Conservation (phyloP, 2,113 vertebrate genomes). For the Rattus rattus region DNA sequence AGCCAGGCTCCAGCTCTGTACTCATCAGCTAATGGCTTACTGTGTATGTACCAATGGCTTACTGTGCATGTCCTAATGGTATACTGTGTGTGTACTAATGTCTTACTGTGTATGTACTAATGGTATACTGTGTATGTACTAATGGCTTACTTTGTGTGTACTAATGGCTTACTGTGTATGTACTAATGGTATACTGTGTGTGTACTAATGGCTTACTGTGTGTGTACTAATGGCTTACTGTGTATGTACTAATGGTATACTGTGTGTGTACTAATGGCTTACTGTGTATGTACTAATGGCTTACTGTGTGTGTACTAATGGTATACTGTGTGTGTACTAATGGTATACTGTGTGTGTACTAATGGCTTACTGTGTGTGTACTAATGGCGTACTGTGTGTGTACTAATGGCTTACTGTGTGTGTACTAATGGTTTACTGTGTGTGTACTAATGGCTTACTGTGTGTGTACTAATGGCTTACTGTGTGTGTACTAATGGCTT, state of each 20-base stretch:
- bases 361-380: too few species aligned
- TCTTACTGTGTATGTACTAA: neutral
- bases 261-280: neutral
- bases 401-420: too few species aligned
- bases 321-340: too few species aligned
- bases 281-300: neutral
- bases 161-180: neutral
- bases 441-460: neutral
- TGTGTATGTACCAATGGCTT: too few species aligned
- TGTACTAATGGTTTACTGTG: neutral
- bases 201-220: neutral
- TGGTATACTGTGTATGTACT: neutral
- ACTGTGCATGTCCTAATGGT: too few species aligned
- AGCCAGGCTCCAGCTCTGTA: neutral
- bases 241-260: neutral
- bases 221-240: neutral
- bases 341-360: too few species aligned
- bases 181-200: neutral
- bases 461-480: neutral
- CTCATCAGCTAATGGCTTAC: neutral
- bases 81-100: neutral
- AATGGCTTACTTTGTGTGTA: neutral
- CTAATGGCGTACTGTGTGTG: too few species aligned
- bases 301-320: neutral
- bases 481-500: neutral